These are phyloP conservation scores for Pachydiplax longipennis DNA, from an alignment of 2,888 invertebrate genomes.

Conservation along the genomic window DNA sequence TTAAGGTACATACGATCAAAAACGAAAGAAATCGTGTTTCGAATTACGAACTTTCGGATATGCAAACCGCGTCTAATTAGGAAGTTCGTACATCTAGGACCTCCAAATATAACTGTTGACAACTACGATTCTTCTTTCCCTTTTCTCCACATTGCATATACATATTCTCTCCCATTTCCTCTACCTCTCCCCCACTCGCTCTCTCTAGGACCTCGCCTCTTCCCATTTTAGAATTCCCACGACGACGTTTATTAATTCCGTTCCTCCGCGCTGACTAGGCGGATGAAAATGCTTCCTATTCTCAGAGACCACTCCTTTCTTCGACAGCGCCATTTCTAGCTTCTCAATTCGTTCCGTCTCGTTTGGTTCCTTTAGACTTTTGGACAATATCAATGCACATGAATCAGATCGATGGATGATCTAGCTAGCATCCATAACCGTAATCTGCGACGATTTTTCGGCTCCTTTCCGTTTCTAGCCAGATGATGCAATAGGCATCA, in stretches of 20 bases:
- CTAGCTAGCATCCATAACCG: no score
- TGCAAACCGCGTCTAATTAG: no score
- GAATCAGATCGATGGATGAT: no score
- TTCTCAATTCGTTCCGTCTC: background rate
- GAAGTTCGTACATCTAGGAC: no score
- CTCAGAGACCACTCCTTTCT: background rate
- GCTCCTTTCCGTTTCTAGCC: no score
- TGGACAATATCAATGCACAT: no score
- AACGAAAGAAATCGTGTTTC: no score
- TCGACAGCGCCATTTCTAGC: background rate
- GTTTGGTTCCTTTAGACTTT: background rate
- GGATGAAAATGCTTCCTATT: background rate
- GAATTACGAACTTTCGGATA: no score
- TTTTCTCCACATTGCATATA: background rate
- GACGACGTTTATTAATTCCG: background rate
- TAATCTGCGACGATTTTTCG: no score
- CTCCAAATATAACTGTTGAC: no score
- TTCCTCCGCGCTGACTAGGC: background rate
- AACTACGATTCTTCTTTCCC: background rate
- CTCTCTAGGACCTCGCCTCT: background rate
- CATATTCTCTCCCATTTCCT: background rate
- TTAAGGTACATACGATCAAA: no score
- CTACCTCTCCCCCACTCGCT: background rate
- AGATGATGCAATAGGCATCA: no score
- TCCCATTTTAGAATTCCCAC: slow-evolving; percentile 16